Evolutionary conservation across 2,888 invertebrate genomes (phyloP), one percentile per base, ranked within the genome.

Genomic region (Rhyacophila evoluta): DNA sequence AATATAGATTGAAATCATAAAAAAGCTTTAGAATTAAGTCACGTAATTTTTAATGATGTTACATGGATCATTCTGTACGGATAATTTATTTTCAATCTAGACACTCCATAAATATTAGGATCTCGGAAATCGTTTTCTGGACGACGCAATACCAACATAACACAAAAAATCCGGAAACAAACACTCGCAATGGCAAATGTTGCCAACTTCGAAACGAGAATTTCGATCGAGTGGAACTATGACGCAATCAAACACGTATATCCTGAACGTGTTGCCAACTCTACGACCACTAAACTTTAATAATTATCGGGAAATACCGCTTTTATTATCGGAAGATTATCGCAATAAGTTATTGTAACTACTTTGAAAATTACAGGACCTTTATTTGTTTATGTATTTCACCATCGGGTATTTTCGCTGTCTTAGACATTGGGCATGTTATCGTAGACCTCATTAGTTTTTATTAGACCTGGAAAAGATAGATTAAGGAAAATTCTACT

Each of bases 71-170:
- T 33, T 33, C 6, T 33, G 6, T 33, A 33, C 6, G 29, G 29
- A 33, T 33, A 33, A 33, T 33, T 33, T 33, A 19, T 55, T 55
- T 41, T 55, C 55, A 55, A 55, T 55, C 1, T 55, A 19, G 15
- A 55, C 55, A 55, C 55, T 55, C 25, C 55, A 55, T 55, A 55
- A 55, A 55, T 10, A 55, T 10, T 55, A 25, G 55, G 19, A 19
- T 55, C 19, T 55, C 55, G 55, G 55, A 55, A 55, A 55, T 55
- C 55, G 55, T 55, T 55, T 55, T 55, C 55, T 55, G 55, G 55
- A 55, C 55, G 55, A 55, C 55, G 55, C 55, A 55, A 55, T 55
- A 55, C 55, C 55, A 55, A 55, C 55, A 39, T 39, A 1, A 39
- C 12, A 15, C n/a, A 55, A 55, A 55, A 55, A 55, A 25, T 15